Base-by-base conservation (phyloP, 1,140 invertebrate species). In the Pissodes strobi region DNA sequence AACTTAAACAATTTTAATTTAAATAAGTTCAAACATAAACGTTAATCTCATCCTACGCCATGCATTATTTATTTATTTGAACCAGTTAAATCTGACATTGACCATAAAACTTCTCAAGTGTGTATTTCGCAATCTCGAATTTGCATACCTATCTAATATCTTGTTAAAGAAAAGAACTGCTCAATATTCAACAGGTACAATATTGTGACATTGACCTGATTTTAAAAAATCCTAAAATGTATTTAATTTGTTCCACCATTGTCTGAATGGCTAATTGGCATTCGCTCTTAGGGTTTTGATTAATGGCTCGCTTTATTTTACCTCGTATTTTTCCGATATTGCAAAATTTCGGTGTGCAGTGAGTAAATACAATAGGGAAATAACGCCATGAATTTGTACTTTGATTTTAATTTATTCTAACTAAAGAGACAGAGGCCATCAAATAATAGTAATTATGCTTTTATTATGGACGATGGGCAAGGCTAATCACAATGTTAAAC, bases 201-300 rank as follows among this genome's bases (percentile, higher is more conserved):
- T 12, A 22, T 25, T 22, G 12, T 25, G 22, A 25, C 46, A 49
- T 23, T 49, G 46, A 49, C 46, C 46, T 15, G 22, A 25, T 22
- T 49, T 25, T 21, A 17, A 22, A 10, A n/a, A 43, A 43, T 43
- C 1, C 1, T 8, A 43, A 49, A 49, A 25, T 6, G 22, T 12
- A 22, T 49, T 49, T 49, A 49, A 49, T 49, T 49, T 49, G 22
- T 49, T 49, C 22, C 22, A 25, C 46, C 46, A 49, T 49, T 49
- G 46, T 49, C 46, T 25, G 18, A 17, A n/a, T n/a, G 10, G 19
- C 46, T 49, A 49, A 49, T 49, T 49, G 46, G 12, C 46, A 22
- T 12, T 9, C 46, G 46, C 10, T 10, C 17, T 49, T 49, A 22
- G 22, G 19, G 46, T 17, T 23, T 21, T 49, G 46, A 49, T 49